phyloP scores from a whole-genome alignment of 2,888 invertebrate genomes.

The Eristalinus aeneus region DNA sequence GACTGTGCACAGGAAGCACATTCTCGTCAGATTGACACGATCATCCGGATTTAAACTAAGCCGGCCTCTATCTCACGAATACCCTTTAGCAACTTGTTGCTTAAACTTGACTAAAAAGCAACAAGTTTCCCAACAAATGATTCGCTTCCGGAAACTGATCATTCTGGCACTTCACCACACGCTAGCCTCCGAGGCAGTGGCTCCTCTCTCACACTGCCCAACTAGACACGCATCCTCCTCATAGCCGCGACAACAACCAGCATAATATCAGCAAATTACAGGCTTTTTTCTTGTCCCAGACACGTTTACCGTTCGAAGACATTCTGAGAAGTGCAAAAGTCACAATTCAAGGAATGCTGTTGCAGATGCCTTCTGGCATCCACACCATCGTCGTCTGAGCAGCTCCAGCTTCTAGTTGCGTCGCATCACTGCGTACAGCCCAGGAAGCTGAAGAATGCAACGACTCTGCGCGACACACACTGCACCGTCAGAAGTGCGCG shows the following conservation, averaged over 20 bases:
- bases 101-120: not conserved
- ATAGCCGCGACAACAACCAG: not conserved
- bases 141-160: not conserved
- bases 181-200: not conserved
- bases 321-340: constrained; percentile 69
- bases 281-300: constrained; percentile 43
- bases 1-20: no score
- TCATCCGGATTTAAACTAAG: not conserved
- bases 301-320: constrained; percentile 59
- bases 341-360: constrained; percentile 56
- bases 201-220: constrained; percentile 38
- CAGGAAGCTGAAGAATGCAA: constrained; percentile 28
- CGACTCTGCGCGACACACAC: constrained; percentile 21
- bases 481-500: constrained; percentile 38
- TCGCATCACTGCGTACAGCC: constrained; percentile 47
- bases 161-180: not conserved
- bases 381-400: constrained; percentile 6
- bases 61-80: not conserved
- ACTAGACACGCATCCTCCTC: constrained; percentile 58
- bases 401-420: constrained; percentile 40
- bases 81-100: constrained; percentile 23
- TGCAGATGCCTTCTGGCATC: constrained; percentile 13
- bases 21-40: no score
- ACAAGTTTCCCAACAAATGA: constrained; percentile 4
- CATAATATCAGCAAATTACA: constrained; percentile 60